Base-by-base conservation (phyloP, 1,140 invertebrate genomes). In the Saccostrea cuccullata region DNA sequence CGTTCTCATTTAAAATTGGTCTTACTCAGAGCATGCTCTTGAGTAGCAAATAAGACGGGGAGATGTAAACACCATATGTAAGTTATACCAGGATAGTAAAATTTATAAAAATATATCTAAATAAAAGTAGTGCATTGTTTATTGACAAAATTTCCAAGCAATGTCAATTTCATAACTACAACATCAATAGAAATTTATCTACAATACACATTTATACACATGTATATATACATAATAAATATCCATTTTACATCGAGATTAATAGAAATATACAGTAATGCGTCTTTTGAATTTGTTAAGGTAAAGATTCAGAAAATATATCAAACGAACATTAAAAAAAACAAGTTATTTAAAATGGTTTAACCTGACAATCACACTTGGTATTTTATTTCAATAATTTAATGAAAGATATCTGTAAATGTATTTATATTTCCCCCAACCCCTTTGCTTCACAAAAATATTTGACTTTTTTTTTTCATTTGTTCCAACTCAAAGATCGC, bases 111-210 rank as follows among this genome's bases (percentile, higher is more conserved):
- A 73, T 4, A 73, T 30, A 73, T 11, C 23, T 11, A 26, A 30
- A 26, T 36, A 30, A 13, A 70, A 70, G 13, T 30, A 26, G 70
- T 73, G 70, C 70, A 73, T 73, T 73, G 15, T 73, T 73, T 73
- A 73, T 30, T 73, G 23, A 73, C 70, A 36, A 73, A 73, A 30
- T 36, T 30, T 73, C 30, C 30, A 73, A 73, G 70, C 70, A 73
- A 73, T 30, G 30, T 73, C 26, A 73, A 73, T 73, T n/a, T 36
- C 23, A 30, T 13, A 3, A 73, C 70, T 73, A 73, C 70, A 30
- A 73, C 70, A 73, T 73, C 23, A 23, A 73, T 73, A 73, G 40
- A 36, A 73, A 73, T 30, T 30, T n/a, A 36, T 30, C 23, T 15
- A 73, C 70, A 73, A 30, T 36, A 73, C 15, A 58, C 67, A 82